Evolutionary conservation across 2,888 invertebrate genomes (phyloP), one percentile per base, ranked within the genome.

Genomic region (Lasioglossum oenotherae): DNA sequence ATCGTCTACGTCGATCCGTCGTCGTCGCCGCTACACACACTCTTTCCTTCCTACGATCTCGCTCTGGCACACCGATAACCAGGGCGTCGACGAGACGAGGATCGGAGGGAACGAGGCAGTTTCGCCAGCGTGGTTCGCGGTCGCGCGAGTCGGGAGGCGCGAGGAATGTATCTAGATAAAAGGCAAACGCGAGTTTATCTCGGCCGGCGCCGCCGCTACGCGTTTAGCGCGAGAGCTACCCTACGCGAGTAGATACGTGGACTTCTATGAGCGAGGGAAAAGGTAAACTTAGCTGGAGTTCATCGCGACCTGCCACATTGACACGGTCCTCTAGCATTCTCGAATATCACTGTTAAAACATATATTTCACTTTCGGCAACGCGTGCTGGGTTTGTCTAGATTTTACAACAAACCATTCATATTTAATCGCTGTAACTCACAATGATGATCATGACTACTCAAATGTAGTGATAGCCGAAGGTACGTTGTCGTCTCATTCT

Each of bases 81-180:
- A 35, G 69, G 46, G 46, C 31, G 46, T 35, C 38, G 16, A 5
- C 67, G 64, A 49, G 60, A 27, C 76, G 74, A 41, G 69, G 16
- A n/a, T 23, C n/a, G 41, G 5, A 31, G 53, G 69, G 27, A 82
- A 64, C 74, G 73, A 49, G 41, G 69, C 74, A 38, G 38, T 57
- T 64, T 64, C 60, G 44, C 78, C 78, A 31, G 35, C 49, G 73
- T 69, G 78, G 75, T 69, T 57, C 76, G 75, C 86, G 85, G 77
- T 69, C 81, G 78, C 83, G 86, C 77, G 79, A 71, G 80, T 35
- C 78, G 81, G 67, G 75, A 82, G 81, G 81, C 82, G 86, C 88
- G 85, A 87, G 88, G 88, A 87, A 89, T 87, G 88, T 87, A 87
- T 89, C 88, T 87, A 86, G 86, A 88, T 87, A 87, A 88, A 88